Evolutionary conservation across 2,113 vertebrate genomes (phyloP), one percentile per base, ranked within the genome.

Genomic region (Gracilinanus agilis): DNA sequence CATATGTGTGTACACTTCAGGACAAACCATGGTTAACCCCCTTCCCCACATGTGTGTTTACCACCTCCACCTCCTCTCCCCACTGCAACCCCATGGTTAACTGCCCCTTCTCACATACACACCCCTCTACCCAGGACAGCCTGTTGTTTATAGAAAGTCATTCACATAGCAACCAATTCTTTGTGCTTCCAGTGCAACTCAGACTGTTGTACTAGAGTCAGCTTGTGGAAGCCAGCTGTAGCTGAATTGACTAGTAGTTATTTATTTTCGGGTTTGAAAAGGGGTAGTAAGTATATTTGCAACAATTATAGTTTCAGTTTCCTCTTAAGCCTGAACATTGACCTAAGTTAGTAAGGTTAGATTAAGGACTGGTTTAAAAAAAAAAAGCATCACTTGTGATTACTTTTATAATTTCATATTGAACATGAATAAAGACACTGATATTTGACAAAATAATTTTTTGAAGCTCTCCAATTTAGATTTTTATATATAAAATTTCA

Each of bases 121-220:
- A 29, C 9, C 27, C 2, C 25, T 34, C 29, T n/a, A 5, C 13
- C 4, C 61, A 3, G 3, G 0, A 5, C 1, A 19, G 12, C 29
- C 13, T n/a, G 61, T 6, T n/a, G 13, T 34, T n/a, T n/a, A 34
- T 29, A 13, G 29, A 12, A 61, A 34, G 11, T 1, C 6, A 1
- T 4, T 5, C 29, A n/a, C 56, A 11, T 9, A 27, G 56, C 56
- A 58, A 27, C 56, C 1, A 24, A 0, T 27, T 27, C 24, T 58
- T 27, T 58, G 25, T 12, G 29, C 10, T 10, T 1, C 29, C 61
- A 19, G 6, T 7, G 34, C 61, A 6, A 2, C 13, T 29, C 61
- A 19, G 61, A 19, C 34, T 0, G 34, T 75, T n/a, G 29, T n/a
- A 0, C 1, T 3, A 12, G 58, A 34, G 58, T 3, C 11, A 11